Evolutionary conservation across 2,797 vertebrate genomes (phyloP).

Genomic region (Parauchenoglanis punctatus): DNA sequence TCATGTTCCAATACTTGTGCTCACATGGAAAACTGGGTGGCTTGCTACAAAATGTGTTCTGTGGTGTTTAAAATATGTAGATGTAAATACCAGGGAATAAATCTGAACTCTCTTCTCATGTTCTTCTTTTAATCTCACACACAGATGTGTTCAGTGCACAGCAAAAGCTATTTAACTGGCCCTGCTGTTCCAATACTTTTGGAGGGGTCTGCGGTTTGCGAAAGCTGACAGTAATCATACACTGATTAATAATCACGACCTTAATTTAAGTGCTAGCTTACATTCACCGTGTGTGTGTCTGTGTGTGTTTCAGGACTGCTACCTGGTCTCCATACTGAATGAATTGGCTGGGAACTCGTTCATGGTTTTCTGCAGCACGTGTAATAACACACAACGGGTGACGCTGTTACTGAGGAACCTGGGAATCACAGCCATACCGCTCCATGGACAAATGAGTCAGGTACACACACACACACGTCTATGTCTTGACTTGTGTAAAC

Average conservation of each 20-base stretch:
- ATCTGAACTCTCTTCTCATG: too few relatives aligned
- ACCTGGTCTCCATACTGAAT: constrained; percentile 96
- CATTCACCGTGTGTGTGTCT: not conserved
- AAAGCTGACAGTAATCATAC: not conserved
- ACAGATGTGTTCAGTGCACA: too few relatives aligned
- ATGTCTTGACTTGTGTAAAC: not conserved
- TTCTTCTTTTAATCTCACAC: too few relatives aligned
- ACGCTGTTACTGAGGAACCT: constrained; percentile 91
- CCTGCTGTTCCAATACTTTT: too few relatives aligned
- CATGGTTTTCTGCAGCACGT: constrained; percentile 96
- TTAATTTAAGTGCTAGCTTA: not conserved
- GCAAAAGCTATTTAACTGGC: too few relatives aligned
- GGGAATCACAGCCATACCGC: constrained; percentile 95
- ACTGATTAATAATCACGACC: not conserved
- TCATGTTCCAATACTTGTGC: too few relatives aligned
- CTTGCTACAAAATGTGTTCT: too few relatives aligned
- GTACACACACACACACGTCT: constrained; percentile 65
- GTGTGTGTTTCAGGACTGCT: constrained; percentile 84
- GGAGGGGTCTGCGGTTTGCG: not conserved
- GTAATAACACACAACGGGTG: constrained; percentile 93
- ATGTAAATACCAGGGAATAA: too few relatives aligned
- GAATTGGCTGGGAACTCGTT: constrained; percentile 97
- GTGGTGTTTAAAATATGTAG: too few relatives aligned
- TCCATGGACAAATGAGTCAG: constrained; percentile 97
- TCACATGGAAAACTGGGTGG: too few relatives aligned